Conservation (phyloP, 2,113 vertebrate genomes). For the Sorex fumeus region DNA sequence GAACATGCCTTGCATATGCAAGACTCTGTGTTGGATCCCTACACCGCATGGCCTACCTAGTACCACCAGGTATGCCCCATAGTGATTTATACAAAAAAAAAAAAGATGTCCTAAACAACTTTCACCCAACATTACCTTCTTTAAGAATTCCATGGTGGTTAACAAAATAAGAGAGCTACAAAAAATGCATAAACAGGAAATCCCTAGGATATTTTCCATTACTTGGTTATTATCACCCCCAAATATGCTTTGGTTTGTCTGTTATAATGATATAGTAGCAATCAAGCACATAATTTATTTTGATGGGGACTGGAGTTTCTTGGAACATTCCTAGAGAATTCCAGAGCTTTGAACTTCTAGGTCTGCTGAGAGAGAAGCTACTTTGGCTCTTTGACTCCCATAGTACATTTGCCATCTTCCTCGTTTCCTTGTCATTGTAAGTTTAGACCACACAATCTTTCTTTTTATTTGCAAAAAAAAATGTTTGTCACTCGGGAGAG, state of each 20-base stretch:
- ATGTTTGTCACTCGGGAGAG: background rate
- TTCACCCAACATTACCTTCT: background rate
- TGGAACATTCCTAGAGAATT: slow-evolving; percentile 28
- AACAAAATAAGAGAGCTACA: background rate
- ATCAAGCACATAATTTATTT: slow-evolving; percentile 5
- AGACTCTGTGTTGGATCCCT: too few species aligned
- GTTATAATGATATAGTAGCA: background rate
- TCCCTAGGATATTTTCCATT: background rate
- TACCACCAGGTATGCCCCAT: too few species aligned
- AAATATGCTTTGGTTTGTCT: slow-evolving; percentile 1
- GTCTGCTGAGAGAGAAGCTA: background rate
- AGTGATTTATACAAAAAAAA: too few species aligned
- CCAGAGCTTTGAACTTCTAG: slow-evolving; percentile 33
- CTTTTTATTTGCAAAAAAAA: background rate
- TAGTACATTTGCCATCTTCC: background rate
- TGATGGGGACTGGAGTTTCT: background rate
- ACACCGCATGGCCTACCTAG: too few species aligned
- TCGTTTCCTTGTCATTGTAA: background rate
- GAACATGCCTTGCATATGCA: too few species aligned
- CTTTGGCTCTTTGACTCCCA: background rate
- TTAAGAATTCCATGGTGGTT: background rate
- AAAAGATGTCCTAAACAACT: background rate
- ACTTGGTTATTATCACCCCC: background rate
- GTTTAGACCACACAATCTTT: background rate
- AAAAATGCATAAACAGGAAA: slow-evolving; percentile 17